Conservation (phyloP, 2,888 invertebrate genomes). For the Tholera decimalis region DNA sequence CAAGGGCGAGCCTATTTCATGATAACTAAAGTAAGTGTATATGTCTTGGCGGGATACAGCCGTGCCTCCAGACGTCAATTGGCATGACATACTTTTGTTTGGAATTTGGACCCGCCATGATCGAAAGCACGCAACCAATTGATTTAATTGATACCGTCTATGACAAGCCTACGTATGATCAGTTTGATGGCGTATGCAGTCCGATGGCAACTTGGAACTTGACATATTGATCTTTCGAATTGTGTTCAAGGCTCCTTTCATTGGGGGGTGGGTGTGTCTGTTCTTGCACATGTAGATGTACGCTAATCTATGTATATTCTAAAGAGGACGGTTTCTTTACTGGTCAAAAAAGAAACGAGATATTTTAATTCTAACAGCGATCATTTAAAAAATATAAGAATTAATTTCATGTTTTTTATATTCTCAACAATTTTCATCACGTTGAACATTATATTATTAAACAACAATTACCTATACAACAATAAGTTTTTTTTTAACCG, state of each 20-base stretch:
- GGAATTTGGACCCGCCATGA: conserved; percentile 63
- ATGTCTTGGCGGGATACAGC: conserved; percentile 36
- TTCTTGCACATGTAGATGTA: neutral
- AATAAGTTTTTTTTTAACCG: no score
- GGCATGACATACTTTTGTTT: conserved; percentile 59
- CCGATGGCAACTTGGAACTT: conserved; percentile 19
- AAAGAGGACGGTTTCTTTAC: neutral
- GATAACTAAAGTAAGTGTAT: conserved; percentile 5
- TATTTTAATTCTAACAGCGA: no score
- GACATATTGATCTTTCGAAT: conserved; percentile 34
- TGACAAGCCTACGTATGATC: conserved; percentile 43
- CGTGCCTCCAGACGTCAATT: conserved; percentile 53
- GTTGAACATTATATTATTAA: no score
- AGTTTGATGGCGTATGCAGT: conserved; percentile 45
- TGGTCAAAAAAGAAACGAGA: neutral
- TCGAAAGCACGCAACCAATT: conserved; percentile 59
- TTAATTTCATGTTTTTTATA: no score
- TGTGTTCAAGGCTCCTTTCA: conserved; percentile 24
- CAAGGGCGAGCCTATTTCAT: conserved; percentile 33
- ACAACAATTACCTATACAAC: no score
- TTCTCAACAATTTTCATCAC: no score
- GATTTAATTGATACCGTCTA: conserved; percentile 59
- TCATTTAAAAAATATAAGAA: no score
- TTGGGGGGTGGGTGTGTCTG: conserved; percentile 50
- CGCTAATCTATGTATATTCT: neutral